A percentile compares a stretch with the other conserved stretches of the same genome.
phyloP scores from a whole-genome alignment of 2,797 vertebrate genomes.

The Pampus argenteus region DNA sequence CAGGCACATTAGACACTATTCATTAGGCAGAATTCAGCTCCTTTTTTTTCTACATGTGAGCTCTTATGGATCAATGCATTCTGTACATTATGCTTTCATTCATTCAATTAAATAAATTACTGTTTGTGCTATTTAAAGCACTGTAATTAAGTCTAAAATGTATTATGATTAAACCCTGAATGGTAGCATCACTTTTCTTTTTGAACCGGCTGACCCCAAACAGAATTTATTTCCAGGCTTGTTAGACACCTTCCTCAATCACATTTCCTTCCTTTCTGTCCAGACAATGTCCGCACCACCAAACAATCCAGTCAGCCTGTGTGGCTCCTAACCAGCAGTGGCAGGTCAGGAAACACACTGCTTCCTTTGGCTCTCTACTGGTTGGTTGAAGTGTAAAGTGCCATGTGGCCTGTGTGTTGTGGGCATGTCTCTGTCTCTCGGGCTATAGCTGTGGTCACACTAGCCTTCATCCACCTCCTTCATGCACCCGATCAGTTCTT shows the following conservation, averaged over 20 bases:
- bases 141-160: not conserved
- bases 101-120: not conserved
- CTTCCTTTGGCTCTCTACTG: conserved; percentile 65
- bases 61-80: conserved; percentile 33
- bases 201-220: conserved; percentile 23
- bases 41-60: conserved; percentile 13
- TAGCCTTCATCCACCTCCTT: conserved; percentile 60
- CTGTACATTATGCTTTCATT: conserved; percentile 10
- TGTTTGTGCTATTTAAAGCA: not conserved
- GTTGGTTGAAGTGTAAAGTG: conserved; percentile 69
- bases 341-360: conserved; percentile 63
- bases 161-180: not conserved
- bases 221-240: conserved; percentile 10
- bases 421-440: conserved; percentile 67
- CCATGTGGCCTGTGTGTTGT: conserved; percentile 71
- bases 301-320: conserved; percentile 33
- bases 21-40: conserved; percentile 20
- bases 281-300: conserved; percentile 35
- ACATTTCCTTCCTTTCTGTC: conserved; percentile 25
- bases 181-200: conserved; percentile 17
- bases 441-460: conserved; percentile 67
- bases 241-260: conserved; percentile 14
- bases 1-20: conserved; percentile 34
- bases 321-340: conserved; percentile 60
- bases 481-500: conserved; percentile 48